phyloP scores from a whole-genome alignment of 2,113 vertebrate species.

The Tetrao urogallus region DNA sequence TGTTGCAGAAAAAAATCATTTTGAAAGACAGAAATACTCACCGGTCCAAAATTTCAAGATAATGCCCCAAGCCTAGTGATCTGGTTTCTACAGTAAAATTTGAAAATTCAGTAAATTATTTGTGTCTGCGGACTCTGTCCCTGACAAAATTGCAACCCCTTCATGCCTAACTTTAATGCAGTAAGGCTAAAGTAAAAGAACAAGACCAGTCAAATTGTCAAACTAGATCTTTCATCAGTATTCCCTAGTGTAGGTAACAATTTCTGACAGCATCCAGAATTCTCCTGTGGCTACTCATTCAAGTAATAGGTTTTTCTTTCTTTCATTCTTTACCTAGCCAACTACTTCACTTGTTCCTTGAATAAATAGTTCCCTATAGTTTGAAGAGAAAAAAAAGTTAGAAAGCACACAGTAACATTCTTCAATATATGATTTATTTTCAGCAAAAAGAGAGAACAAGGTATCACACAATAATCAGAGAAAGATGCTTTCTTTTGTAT shows the following conservation, averaged over 20 bases:
- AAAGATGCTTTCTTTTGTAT: not conserved
- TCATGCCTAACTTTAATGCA: not conserved
- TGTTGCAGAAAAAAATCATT: not conserved
- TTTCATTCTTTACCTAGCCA: not conserved
- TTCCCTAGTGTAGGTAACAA: not conserved
- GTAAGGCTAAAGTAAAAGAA: not conserved
- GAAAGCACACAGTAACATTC: not conserved
- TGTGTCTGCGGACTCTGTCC: not conserved
- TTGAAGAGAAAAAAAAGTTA: not conserved
- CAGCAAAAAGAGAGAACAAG: not conserved
- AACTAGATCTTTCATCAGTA: not conserved
- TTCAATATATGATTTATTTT: not conserved
- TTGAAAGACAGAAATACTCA: not conserved
- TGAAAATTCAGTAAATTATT: not conserved
- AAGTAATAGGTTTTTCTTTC: not conserved
- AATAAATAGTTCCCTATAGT: too few species aligned
- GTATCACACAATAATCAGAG: not conserved
- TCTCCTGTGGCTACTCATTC: not conserved
- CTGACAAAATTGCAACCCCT: not conserved
- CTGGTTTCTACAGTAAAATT: not conserved
- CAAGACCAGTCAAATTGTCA: not conserved
- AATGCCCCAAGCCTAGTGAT: fast-evolving
- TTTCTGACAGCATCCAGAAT: not conserved
- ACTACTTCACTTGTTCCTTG: too few species aligned
- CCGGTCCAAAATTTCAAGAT: not conserved